Base-by-base conservation (phyloP, 2,797 vertebrate species). In the Telmatherina bonti region DNA sequence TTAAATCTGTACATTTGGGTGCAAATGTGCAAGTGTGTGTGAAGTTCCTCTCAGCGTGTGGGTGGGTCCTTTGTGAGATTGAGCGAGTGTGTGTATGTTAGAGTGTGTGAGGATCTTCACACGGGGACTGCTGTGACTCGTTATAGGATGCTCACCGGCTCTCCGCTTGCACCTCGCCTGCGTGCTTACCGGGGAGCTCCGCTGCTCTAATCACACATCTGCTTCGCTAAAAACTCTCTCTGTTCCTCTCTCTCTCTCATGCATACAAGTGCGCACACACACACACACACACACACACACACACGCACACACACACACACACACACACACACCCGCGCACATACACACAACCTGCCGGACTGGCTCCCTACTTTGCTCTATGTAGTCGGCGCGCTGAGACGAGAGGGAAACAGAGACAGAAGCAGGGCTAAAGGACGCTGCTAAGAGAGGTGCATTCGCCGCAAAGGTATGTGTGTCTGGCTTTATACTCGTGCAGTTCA, bases 61-160 rank as follows among this genome's bases (percentile, higher is more conserved):
- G 67, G 84, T 78, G 83, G 81, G 72, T 83, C 77, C 70, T 64
- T 58, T 35, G 62, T 72, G 65, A 58, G 71, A 56, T 54, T 57
- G 79, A 56, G 72, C 35, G 75, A 31, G 58, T 49, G 76, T 55
- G 78, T 82, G 75, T 68, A 63, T 70, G 80, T 67, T 83, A 69
- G 84, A 63, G 88, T 84, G 85, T 73, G 82, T 71, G 85, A 67
- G 76, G 83, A 79, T 71, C 86, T 74, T 86, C 89, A 90, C 81
- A 88, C 82, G 56, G 74, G 78, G 77, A 85, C 84, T 47, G 88
- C 84, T 79, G 84, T 56, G 86, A 70, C 93, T 94, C 92, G 93
- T 94, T 86, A 92, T 92, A 95, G 94, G 93, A 94, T 93, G 94
- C 91, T 94, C 94, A 93, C 90, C 88, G 93, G 93, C 92, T 95